Evolutionary conservation across 2,888 invertebrate species (phyloP).

Genomic region (Formica aserva): DNA sequence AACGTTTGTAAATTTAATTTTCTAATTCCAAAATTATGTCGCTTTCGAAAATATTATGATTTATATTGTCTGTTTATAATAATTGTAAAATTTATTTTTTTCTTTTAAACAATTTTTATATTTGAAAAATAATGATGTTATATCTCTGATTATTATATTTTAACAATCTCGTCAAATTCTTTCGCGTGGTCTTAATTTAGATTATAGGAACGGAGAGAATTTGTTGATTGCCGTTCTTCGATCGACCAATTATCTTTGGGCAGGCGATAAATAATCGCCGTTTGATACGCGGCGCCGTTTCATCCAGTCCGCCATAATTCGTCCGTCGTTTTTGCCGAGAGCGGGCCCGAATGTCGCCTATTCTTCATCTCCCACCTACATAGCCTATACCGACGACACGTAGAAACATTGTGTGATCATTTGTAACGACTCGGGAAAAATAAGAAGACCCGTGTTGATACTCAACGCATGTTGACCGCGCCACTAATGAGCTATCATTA

Average conservation of each 20-base stretch:
- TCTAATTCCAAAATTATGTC: not conserved
- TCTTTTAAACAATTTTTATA: not conserved
- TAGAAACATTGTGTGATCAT: constrained; percentile 64
- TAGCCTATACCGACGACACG: constrained; percentile 26
- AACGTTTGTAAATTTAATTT: constrained; percentile 31
- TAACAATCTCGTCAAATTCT: not conserved
- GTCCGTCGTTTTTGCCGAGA: constrained; percentile 43
- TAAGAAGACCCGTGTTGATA: constrained; percentile 38
- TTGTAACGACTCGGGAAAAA: constrained; percentile 63
- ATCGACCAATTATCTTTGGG: constrained; percentile 64
- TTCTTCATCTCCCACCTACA: constrained; percentile 60
- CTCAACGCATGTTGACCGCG: constrained; percentile 64
- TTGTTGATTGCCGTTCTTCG: constrained; percentile 58
- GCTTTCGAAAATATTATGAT: not conserved
- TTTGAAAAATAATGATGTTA: not conserved
- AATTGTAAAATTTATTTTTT: not conserved
- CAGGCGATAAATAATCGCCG: constrained; percentile 63
- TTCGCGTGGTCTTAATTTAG: constrained; percentile 12
- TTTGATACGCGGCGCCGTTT: constrained; percentile 50
- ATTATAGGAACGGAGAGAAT: constrained; percentile 17
- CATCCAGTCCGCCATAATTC: constrained; percentile 48
- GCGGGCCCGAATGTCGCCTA: constrained; percentile 44
- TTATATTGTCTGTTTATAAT: not conserved
- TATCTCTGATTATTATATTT: constrained; percentile 7
- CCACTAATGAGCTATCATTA: constrained; percentile 77